These are phyloP conservation scores for Pterois miles DNA, from an alignment of 2,797 vertebrate genomes.

Conservation along the genomic window DNA sequence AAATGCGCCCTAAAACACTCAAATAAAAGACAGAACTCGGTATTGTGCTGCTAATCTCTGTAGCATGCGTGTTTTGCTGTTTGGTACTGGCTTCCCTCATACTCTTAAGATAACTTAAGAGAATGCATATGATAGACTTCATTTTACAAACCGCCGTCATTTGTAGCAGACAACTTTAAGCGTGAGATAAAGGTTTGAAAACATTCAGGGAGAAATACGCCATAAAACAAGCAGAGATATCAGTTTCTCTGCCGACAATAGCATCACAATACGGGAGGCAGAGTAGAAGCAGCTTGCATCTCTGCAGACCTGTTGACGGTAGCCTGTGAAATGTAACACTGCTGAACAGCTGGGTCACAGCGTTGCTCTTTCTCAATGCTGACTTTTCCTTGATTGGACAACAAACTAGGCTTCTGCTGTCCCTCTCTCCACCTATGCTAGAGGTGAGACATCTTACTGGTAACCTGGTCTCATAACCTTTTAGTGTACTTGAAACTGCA, in stretches of 20 bases:
- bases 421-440: conserved; percentile 27
- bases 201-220: conserved; percentile 7
- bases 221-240: conserved; percentile 15
- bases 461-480: conserved; percentile 29
- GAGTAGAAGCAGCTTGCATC: conserved; percentile 58
- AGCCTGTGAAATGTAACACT: conserved; percentile 73
- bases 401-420: conserved; percentile 16
- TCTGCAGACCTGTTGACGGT: conserved; percentile 48
- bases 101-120: neutral
- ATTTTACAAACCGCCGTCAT: conserved; percentile 10
- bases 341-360: conserved; percentile 61
- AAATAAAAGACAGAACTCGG: neutral
- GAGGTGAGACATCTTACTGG: conserved; percentile 28
- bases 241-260: conserved; percentile 26
- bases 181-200: conserved; percentile 9
- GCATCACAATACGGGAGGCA: conserved; percentile 25
- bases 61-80: neutral
- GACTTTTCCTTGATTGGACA: conserved; percentile 42
- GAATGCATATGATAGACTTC: conserved; percentile 16
- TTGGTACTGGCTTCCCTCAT: neutral
- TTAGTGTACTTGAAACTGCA: conserved; percentile 35
- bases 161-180: conserved; percentile 10
- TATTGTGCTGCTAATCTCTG: conserved; percentile 5
- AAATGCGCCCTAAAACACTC: neutral
- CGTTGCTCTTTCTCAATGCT: conserved; percentile 42